Evolutionary conservation across 1,140 invertebrate species (phyloP), one percentile per base, ranked within the genome.

Genomic region (Halesus radiatus): DNA sequence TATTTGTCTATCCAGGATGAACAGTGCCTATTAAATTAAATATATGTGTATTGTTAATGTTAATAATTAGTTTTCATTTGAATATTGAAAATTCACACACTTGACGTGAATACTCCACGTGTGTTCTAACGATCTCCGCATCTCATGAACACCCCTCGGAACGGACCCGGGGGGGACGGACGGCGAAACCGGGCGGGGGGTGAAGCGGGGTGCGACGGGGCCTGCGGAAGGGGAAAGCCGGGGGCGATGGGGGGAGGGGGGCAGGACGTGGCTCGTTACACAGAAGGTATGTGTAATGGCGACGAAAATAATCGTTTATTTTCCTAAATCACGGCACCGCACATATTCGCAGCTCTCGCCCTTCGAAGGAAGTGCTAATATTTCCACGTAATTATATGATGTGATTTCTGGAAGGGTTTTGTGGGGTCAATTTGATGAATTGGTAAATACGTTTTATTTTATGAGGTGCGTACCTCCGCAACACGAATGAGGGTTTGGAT

Each of bases 291-390:
- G 78, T 80, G 78, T 82, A 82, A 80, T 82, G 81, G 81, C 81
- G 78, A 80, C 78, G 74, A 78, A 82, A 82, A 82, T 82, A 77
- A 82, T 82, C 81, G 81, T 79, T 82, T 82, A 82, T 74, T 72
- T 82, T 82, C 72, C 68, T 66, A 82, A 82, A 82, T 80, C 81
- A 72, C 76, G 45, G 22, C 68, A 77, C 56, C 18, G 53, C 50
- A 72, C 50, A 52, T 72, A 72, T 72, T 72, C 68, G 37, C 37
- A 45, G 37, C 37, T 10, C 52, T 26, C 68, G 20, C 68, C 68
- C 26, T 18, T 26, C 45, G n/a, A 26, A 72, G 68, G 68, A 72
- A 72, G 68, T 72, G 68, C 68, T 72, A 72, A 72, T 72, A 72
- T 72, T 72, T 72, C 68, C 50, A 53, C 68, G 68, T 72, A 72